Evolutionary conservation across 2,797 vertebrate species (phyloP).

Genomic region (Pseudomugil gertrudae): DNA sequence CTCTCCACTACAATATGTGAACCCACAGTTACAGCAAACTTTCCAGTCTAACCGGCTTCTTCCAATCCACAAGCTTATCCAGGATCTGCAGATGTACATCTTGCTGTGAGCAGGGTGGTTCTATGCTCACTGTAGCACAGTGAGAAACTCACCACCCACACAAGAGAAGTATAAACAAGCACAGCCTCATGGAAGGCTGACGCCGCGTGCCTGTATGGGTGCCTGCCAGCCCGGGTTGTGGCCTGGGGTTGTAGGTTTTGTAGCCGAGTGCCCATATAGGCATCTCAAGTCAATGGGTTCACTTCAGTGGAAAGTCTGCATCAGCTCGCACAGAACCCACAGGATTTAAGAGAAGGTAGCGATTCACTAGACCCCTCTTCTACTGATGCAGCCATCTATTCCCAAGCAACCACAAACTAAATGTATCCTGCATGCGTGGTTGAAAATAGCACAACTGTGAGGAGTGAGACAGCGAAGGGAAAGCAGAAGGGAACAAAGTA

Average conservation of each 20-base stretch:
- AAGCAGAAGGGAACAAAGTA: conserved; percentile 33
- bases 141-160: conserved; percentile 62
- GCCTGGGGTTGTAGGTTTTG: conserved; percentile 42
- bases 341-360: conserved; percentile 59
- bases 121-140: conserved; percentile 42
- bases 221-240: conserved; percentile 66
- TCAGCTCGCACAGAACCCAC: conserved; percentile 65
- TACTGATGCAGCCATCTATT: conserved; percentile 68
- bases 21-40: conserved; percentile 31
- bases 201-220: conserved; percentile 65
- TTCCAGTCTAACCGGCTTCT: conserved; percentile 38
- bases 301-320: conserved; percentile 75
- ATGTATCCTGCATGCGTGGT: conserved; percentile 74
- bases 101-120: conserved; percentile 44
- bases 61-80: conserved; percentile 20
- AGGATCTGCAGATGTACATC: conserved; percentile 38
- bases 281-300: conserved; percentile 64
- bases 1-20: conserved; percentile 33
- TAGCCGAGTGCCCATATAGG: conserved; percentile 39
- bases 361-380: conserved; percentile 54
- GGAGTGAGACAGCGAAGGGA: conserved; percentile 21
- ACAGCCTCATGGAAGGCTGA: conserved; percentile 67
- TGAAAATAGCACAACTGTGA: conserved; percentile 73
- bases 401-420: conserved; percentile 78
- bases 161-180: conserved; percentile 74